A percentile compares a stretch with the other conserved stretches of the same genome.
These are phyloP conservation scores for Telmatochromis sp. DNA, from an alignment of 2,113 vertebrate genomes.

Conservation along the genomic window DNA sequence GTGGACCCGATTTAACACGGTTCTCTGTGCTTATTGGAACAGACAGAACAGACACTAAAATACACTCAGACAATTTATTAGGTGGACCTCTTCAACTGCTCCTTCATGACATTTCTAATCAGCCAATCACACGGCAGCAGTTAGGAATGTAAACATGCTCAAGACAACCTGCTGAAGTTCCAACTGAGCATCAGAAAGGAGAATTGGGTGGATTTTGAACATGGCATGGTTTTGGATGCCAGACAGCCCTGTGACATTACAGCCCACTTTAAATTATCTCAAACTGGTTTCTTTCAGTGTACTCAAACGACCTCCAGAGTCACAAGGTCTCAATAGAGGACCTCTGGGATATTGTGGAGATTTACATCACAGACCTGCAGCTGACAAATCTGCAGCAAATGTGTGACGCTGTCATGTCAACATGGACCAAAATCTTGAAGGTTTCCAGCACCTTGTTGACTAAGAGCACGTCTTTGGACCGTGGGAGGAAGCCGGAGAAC, in stretches of 20 bases:
- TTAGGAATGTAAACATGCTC: neutral
- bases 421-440: neutral
- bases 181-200: neutral
- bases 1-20: neutral
- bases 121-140: neutral
- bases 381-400: neutral
- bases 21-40: neutral
- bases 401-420: accelerated
- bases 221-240: neutral
- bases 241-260: neutral
- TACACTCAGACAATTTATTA: neutral
- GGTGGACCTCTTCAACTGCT: neutral
- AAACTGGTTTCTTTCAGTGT: neutral
- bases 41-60: neutral
- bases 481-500: neutral
- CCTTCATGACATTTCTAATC: neutral
- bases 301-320: neutral
- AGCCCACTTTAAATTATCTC: neutral
- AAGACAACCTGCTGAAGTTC: neutral
- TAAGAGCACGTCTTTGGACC: neutral
- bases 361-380: neutral
- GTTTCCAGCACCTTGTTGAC: neutral
- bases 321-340: neutral
- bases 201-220: neutral
- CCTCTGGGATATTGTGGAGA: neutral